phyloP scores from a whole-genome alignment of 2,888 invertebrate species.

The Trichopoda pennipes region DNA sequence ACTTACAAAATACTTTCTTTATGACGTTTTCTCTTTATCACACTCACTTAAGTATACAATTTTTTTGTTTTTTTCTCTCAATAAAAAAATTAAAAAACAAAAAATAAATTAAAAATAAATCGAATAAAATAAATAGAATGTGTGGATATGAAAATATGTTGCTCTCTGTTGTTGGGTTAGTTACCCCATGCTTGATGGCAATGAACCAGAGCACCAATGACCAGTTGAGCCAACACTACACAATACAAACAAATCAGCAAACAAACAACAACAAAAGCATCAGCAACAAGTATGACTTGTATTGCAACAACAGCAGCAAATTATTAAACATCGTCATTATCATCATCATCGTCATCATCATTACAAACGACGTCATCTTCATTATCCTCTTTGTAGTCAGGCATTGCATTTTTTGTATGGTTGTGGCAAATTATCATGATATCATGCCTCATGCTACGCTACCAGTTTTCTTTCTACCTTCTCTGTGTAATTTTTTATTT shows the following conservation, averaged over 20 bases:
- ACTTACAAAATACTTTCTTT: slow-evolving; percentile 50
- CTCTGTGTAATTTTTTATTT: slow-evolving; percentile 29
- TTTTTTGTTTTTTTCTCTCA: slow-evolving; percentile 4
- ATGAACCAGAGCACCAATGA: slow-evolving; percentile 82
- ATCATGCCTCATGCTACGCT: slow-evolving; percentile 43
- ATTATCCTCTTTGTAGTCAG: slow-evolving; percentile 27
- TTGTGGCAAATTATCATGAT: slow-evolving; percentile 41
- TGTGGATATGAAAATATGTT: slow-evolving; percentile 61
- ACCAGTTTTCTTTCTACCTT: slow-evolving; percentile 6
- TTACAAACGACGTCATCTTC: slow-evolving; percentile 32
- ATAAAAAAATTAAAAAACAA: slow-evolving; percentile 44
- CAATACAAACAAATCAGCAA: slow-evolving; percentile 38
- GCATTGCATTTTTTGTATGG: slow-evolving; percentile 3
- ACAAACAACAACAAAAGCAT: not conserved
- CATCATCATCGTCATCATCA: slow-evolving; percentile 30
- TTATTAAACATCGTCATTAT: slow-evolving; percentile 44
- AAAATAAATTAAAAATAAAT: slow-evolving; percentile 36
- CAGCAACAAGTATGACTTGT: slow-evolving; percentile 57
- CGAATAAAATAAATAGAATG: too few species aligned
- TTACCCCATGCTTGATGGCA: slow-evolving; percentile 81
- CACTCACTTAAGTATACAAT: slow-evolving; percentile 30
- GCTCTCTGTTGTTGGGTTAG: slow-evolving; percentile 76
- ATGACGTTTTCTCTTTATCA: slow-evolving; percentile 49
- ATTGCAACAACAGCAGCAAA: slow-evolving; percentile 29
- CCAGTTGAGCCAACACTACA: slow-evolving; percentile 72